phyloP scores from a whole-genome alignment of 1,140 invertebrate genomes.

The Ceratosolen solmsi region DNA sequence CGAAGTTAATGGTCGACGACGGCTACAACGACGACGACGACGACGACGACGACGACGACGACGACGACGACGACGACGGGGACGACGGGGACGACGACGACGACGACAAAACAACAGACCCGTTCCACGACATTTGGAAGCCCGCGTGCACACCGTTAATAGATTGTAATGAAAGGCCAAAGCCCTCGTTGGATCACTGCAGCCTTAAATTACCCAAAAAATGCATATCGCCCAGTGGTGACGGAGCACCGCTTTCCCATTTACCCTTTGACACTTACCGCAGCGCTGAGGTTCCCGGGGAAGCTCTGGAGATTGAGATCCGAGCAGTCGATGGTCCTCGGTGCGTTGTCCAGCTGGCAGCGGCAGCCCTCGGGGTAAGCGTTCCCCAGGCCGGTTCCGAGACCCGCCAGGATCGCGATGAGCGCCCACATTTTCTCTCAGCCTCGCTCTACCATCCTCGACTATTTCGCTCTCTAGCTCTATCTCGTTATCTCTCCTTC shows the following conservation, averaged over 20 bases:
- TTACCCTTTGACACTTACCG: slow-evolving; percentile 51
- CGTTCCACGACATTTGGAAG: no score
- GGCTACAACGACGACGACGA: no score
- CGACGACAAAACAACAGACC: no score
- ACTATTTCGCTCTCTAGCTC: not conserved
- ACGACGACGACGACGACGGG: no score
- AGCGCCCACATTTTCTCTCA: not conserved
- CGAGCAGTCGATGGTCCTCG: slow-evolving; percentile 57
- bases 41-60: no score
- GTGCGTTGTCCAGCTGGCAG: slow-evolving; percentile 55
- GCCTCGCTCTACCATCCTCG: not conserved
- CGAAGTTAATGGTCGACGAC: slow-evolving; percentile 4
- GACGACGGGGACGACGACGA: not conserved
- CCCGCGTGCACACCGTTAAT: no score
- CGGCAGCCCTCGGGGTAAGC: slow-evolving; percentile 58
- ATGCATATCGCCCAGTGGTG: no score
- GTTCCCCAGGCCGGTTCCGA: not conserved
- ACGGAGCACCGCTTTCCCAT: no score
- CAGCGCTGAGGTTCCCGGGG: slow-evolving; percentile 58
- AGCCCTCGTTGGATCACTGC: no score
- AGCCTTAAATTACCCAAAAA: no score
- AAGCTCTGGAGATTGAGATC: slow-evolving; percentile 54
- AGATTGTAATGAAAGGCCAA: no score
- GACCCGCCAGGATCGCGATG: not conserved
- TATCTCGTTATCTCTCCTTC: not conserved